Percentiles rank a stretch among this genome's conserved stretches.
phyloP scores from a whole-genome alignment of 2,113 vertebrate genomes.

The Lepus europaeus region DNA sequence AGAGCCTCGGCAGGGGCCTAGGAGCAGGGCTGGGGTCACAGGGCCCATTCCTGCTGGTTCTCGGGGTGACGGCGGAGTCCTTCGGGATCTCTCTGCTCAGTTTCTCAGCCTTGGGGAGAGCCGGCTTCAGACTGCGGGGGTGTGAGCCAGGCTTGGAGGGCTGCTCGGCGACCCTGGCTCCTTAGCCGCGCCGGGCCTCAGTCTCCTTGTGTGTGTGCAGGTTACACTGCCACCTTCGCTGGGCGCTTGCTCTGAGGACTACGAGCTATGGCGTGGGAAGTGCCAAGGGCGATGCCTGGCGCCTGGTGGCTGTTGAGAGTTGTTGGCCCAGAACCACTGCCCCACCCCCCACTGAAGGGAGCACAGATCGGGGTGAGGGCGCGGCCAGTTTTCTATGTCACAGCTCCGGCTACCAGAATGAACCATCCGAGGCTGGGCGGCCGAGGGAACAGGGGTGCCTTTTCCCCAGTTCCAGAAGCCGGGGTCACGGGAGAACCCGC shows the following conservation, averaged over 20 bases:
- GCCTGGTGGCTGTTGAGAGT: not conserved
- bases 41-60: accelerated
- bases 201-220: not conserved
- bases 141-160: not conserved
- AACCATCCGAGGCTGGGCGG: not conserved
- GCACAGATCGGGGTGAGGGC: accelerated
- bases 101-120: not conserved
- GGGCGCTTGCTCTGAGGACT: not conserved
- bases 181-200: not conserved
- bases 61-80: not conserved
- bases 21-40: not conserved
- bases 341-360: not conserved
- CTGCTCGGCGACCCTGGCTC: not conserved
- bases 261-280: not conserved
- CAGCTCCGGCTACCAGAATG: not conserved
- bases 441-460: not conserved
- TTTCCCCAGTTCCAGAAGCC: not conserved
- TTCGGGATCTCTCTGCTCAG: not conserved
- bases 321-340: not conserved
- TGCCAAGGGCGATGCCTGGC: not conserved
- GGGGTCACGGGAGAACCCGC: not conserved
- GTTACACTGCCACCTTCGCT: too few species aligned
- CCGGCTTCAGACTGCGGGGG: not conserved
- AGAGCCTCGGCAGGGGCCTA: not conserved
- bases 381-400: too few species aligned